phyloP scores from a whole-genome alignment of 2,888 invertebrate species.

The Eupithecia pulchellata region DNA sequence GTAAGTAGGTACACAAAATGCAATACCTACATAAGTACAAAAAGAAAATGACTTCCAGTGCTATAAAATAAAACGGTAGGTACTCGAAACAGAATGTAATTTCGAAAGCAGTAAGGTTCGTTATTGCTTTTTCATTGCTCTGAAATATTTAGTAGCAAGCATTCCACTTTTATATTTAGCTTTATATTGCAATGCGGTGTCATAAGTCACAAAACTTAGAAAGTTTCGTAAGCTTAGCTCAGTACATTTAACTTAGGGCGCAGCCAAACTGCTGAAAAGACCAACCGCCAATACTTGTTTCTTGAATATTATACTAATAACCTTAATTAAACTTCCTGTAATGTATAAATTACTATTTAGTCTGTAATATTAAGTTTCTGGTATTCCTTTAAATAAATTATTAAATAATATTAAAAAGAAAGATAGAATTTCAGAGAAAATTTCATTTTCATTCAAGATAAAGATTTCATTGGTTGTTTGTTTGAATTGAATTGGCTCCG shows the following conservation, averaged over 20 bases:
- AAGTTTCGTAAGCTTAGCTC: neutral
- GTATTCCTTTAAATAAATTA: too few relatives aligned
- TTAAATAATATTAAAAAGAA: too few relatives aligned
- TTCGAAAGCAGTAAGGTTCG: conserved; percentile 15
- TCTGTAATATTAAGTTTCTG: too few relatives aligned
- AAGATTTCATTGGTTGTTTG: too few relatives aligned
- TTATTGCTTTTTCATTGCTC: conserved; percentile 21
- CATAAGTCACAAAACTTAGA: neutral
- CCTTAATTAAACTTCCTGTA: too few relatives aligned
- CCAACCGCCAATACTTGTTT: neutral
- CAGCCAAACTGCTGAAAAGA: neutral
- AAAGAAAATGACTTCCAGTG: neutral
- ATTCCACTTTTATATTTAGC: conserved; percentile 5
- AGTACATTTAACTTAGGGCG: neutral
- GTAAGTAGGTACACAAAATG: neutral
- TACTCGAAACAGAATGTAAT: conserved; percentile 9
- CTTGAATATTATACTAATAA: too few relatives aligned
- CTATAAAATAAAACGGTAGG: conserved; percentile 9
- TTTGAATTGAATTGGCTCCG: too few relatives aligned
- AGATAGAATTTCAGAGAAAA: too few relatives aligned
- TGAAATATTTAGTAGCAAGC: conserved; percentile 8
- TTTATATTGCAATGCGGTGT: conserved; percentile 13
- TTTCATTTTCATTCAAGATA: too few relatives aligned
- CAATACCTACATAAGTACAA: neutral
- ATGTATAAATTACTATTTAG: too few relatives aligned